These are phyloP conservation scores for Pseudomugil tenellus DNA, from an alignment of 2,797 vertebrate species.

Conservation along the genomic window DNA sequence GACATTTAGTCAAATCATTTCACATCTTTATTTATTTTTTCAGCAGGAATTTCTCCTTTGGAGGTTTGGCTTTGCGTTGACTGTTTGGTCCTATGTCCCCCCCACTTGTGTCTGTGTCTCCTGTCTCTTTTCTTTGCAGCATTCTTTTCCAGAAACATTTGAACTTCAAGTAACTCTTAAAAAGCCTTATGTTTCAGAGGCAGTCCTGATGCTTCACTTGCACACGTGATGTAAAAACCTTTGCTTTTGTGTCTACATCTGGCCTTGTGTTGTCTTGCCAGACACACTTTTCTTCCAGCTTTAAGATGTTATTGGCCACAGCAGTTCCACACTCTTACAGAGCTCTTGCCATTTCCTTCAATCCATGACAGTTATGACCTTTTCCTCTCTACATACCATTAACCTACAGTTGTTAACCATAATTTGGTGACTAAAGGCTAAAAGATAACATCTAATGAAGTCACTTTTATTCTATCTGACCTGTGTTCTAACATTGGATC, in stretches of 20 bases:
- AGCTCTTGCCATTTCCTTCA: conserved; percentile 26
- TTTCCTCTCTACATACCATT: conserved; percentile 27
- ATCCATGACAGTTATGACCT: conserved; percentile 23
- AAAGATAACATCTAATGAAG: conserved; percentile 25
- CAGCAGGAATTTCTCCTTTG: conserved; percentile 42
- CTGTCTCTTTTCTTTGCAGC: conserved; percentile 63
- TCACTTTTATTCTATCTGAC: conserved; percentile 7
- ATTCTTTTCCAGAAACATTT: conserved; percentile 41
- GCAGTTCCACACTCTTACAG: conserved; percentile 21
- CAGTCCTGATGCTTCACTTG: conserved; percentile 32
- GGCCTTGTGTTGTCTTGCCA: conserved; percentile 46
- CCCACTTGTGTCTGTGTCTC: conserved; percentile 42
- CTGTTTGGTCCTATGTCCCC: conserved; percentile 35
- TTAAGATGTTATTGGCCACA: conserved; percentile 17
- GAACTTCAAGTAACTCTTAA: conserved; percentile 47
- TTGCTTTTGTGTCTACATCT: conserved; percentile 33
- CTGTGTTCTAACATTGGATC: conserved; percentile 27
- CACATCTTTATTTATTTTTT: conserved; percentile 48
- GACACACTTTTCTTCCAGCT: conserved; percentile 46
- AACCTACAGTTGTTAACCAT: conserved; percentile 31
- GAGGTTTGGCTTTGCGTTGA: conserved; percentile 46
- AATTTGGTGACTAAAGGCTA: conserved; percentile 22
- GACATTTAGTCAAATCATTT: conserved; percentile 37
- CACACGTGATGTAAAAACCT: conserved; percentile 39
- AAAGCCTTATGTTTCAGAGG: conserved; percentile 67